Evolutionary conservation across 1,140 invertebrate species (phyloP).

Genomic region (Bombus ignitus): DNA sequence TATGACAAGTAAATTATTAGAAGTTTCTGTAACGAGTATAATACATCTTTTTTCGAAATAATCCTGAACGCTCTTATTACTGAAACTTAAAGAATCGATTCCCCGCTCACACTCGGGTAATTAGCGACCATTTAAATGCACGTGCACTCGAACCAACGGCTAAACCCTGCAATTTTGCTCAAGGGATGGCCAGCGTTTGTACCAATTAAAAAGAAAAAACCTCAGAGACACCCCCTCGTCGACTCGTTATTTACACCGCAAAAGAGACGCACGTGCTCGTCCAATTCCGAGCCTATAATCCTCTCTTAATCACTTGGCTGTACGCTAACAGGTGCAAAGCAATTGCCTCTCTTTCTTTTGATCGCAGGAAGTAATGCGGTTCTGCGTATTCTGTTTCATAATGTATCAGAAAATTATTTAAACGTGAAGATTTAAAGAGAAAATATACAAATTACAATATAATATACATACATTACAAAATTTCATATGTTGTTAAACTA

Average conservation of each 20-base stretch:
- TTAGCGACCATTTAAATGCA: slow-evolving; percentile 79
- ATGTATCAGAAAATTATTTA: no score
- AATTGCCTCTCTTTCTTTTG: neutral
- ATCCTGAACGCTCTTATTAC: neutral
- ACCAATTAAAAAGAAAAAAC: slow-evolving; percentile 77
- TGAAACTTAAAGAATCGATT: slow-evolving; percentile 1
- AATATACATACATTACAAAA: no score
- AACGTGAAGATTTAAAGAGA: no score
- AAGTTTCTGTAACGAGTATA: neutral
- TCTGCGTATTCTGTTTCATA: neutral
- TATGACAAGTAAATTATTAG: no score
- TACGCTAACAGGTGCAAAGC: slow-evolving; percentile 61
- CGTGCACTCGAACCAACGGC: slow-evolving; percentile 75
- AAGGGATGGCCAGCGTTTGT: slow-evolving; percentile 65
- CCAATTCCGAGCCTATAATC: slow-evolving; percentile 52
- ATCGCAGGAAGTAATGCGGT: neutral
- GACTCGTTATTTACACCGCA: slow-evolving; percentile 60
- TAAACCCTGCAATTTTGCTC: slow-evolving; percentile 75
- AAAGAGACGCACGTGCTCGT: slow-evolving; percentile 72
- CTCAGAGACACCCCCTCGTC: slow-evolving; percentile 61
- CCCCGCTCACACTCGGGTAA: slow-evolving; percentile 65
- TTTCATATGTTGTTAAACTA: no score
- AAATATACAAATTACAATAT: no score
- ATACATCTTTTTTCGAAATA: neutral
- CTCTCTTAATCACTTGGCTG: slow-evolving; percentile 41